Conservation (phyloP, 2,888 invertebrate species). For the Megalurothrips usitatus region DNA sequence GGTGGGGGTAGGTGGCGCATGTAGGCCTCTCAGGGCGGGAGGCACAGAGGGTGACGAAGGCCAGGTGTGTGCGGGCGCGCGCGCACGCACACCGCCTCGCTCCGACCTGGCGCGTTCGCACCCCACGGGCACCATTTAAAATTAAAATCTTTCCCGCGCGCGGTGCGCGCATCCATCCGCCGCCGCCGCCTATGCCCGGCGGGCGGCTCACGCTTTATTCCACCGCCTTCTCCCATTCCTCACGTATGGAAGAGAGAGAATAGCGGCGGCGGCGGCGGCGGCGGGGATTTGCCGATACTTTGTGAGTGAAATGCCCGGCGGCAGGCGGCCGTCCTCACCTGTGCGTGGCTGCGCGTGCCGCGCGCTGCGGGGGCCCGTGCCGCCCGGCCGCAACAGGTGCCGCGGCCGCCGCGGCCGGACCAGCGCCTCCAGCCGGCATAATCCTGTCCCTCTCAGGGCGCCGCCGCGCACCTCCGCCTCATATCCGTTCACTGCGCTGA, state of each 20-base stretch:
- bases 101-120: no score
- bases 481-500: no score
- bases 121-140: not conserved
- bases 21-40: no score
- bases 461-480: no score
- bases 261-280: not conserved
- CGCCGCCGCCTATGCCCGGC: no score
- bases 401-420: no score
- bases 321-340: not conserved
- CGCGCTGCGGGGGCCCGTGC: not conserved
- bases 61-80: not conserved
- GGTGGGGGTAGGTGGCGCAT: no score
- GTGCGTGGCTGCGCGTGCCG: not conserved
- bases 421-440: no score
- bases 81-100: not conserved
- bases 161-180: not conserved
- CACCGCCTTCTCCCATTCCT: not conserved
- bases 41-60: no score
- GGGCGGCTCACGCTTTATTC: not conserved
- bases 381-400: no score
- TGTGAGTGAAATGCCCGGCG: constrained; percentile 4
- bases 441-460: no score
- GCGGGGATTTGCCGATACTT: not conserved
- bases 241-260: not conserved
- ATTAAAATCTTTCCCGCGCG: constrained; percentile 3